Evolutionary conservation across 23 tunicate species (phyloP).

Genomic region (Trididemnum nubilum): DNA sequence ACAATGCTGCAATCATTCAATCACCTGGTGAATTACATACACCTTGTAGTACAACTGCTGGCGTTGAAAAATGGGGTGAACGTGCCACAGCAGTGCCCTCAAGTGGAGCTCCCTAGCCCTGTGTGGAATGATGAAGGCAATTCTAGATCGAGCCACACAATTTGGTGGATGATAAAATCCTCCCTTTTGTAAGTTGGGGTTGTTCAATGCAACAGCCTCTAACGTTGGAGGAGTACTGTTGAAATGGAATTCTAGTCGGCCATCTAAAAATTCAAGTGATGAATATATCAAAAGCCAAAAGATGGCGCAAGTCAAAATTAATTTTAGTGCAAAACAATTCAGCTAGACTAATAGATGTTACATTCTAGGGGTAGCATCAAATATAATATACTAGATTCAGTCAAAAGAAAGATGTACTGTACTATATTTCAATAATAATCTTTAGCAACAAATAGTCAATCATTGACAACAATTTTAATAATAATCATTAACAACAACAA

Average conservation of each 20-base stretch:
- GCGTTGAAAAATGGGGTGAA: slow-evolving; percentile 69
- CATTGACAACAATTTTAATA: too few species aligned
- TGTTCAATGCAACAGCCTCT: slow-evolving; percentile 14
- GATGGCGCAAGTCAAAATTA: too few species aligned
- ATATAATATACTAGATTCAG: too few species aligned
- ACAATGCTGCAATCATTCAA: too few species aligned
- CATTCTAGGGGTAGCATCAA: too few species aligned
- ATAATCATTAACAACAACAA: too few species aligned
- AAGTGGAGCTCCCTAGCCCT: slow-evolving; percentile 67
- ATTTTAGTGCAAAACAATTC: too few species aligned
- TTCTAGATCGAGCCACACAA: slow-evolving; percentile 39
- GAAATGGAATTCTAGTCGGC: slow-evolving; percentile 52
- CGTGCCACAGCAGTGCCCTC: slow-evolving; percentile 68
- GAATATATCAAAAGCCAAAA: too few species aligned
- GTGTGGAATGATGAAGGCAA: slow-evolving; percentile 76
- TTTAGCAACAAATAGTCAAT: too few species aligned
- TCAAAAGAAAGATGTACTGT: too few species aligned
- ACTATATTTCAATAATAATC: too few species aligned
- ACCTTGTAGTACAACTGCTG: slow-evolving; percentile 75
- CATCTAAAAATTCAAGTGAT: slow-evolving; percentile 52
- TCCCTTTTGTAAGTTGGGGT: slow-evolving; percentile 43
- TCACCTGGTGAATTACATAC: slow-evolving; percentile 75
- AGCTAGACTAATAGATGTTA: too few species aligned
- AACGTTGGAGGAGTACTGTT: slow-evolving; percentile 69
- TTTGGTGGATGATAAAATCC: slow-evolving; percentile 54